Conservation (phyloP, 1,140 invertebrate species). For the Eurosta solidaginis region DNA sequence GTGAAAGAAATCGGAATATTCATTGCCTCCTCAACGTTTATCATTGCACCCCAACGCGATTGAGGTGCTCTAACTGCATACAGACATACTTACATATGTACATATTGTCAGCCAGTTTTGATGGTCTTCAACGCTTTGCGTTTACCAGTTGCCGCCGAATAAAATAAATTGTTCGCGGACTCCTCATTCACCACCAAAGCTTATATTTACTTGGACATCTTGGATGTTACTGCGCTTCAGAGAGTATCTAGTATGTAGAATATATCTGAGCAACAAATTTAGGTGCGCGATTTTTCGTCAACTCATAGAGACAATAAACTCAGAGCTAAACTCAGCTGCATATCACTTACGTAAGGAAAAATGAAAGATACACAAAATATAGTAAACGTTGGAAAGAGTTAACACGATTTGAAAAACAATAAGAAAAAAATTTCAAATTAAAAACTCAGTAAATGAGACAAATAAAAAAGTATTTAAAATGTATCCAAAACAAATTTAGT, state of each 20-base stretch:
- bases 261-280: not conserved
- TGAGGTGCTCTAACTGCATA: not conserved
- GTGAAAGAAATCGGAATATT: not conserved
- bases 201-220: not conserved
- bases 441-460: no score
- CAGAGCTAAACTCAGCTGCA: not conserved
- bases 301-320: not conserved
- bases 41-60: not conserved
- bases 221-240: not conserved
- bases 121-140: not conserved
- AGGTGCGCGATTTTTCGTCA: not conserved
- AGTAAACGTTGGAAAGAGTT: not conserved
- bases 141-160: not conserved
- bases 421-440: slow-evolving; percentile 3
- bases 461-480: not conserved
- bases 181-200: not conserved
- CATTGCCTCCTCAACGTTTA: not conserved
- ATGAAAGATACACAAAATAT: slow-evolving; percentile 4
- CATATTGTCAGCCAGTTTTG: no score
- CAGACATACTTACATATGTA: no score
- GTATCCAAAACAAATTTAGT: no score
- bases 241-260: not conserved
- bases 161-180: not conserved
- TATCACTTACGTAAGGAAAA: slow-evolving; percentile 22
- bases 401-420: not conserved